Conservation (phyloP, 37 sponge, comb jelly and placozoan species). For the Halisarca cf. caerulea region DNA sequence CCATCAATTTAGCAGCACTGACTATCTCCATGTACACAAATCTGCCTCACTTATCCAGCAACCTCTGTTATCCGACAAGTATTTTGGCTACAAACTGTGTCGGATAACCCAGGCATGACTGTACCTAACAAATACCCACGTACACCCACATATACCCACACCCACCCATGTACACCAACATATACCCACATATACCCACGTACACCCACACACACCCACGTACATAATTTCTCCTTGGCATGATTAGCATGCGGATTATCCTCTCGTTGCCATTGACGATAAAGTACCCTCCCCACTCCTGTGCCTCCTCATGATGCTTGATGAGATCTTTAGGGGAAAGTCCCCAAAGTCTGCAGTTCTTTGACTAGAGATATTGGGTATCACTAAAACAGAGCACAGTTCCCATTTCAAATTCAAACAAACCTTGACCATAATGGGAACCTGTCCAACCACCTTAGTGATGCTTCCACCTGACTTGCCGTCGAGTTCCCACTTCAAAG, state of each 20-base stretch:
- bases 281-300: slow-evolving; percentile 98
- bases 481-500: slow-evolving; percentile 62
- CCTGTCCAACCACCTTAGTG: slow-evolving; percentile 49
- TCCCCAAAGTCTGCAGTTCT: slow-evolving; percentile 65
- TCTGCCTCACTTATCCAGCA: too few species aligned
- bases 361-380: slow-evolving; percentile 57
- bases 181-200: too few species aligned
- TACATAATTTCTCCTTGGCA: slow-evolving; percentile 90
- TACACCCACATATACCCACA: too few species aligned
- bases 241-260: slow-evolving; percentile 84
- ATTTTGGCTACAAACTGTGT: too few species aligned
- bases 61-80: too few species aligned
- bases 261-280: slow-evolving; percentile 95
- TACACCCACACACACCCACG: too few species aligned
- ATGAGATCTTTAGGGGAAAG: slow-evolving; percentile 70
- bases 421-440: slow-evolving; percentile 95
- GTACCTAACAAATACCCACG: too few species aligned
- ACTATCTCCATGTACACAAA: too few species aligned
- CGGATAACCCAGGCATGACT: too few species aligned
- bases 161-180: too few species aligned
- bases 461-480: slow-evolving; percentile 25
- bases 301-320: slow-evolving; percentile 75
- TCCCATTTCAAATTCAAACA: slow-evolving; percentile 1
- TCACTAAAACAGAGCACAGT: background rate
- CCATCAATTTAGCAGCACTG: too few species aligned